Conservation (phyloP, 2,113 vertebrate species). For the Pelecanus crispus region DNA sequence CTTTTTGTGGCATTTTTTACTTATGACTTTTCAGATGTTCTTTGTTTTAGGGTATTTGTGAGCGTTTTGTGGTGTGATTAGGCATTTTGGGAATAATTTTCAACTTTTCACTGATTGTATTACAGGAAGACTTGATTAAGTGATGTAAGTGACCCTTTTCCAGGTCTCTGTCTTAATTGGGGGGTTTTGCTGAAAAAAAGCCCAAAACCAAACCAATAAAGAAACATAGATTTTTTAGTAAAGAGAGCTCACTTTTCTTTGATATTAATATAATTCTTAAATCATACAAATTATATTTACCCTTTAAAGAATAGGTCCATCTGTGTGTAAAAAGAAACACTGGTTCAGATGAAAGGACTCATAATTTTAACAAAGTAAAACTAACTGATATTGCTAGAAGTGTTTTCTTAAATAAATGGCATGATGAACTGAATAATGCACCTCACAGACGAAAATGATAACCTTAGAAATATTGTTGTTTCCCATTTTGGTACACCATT, state of each 20-base stretch:
- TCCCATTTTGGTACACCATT: not conserved
- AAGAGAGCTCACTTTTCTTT: not conserved
- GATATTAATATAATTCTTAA: not conserved
- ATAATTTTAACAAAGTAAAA: slow-evolving; percentile 19
- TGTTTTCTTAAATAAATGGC: slow-evolving; percentile 13
- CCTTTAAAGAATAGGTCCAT: slow-evolving; percentile 17
- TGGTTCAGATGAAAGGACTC: not conserved
- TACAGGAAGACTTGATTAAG: not conserved
- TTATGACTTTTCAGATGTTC: not conserved
- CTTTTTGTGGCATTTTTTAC: not conserved
- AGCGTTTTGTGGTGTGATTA: not conserved
- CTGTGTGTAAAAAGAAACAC: slow-evolving; percentile 17
- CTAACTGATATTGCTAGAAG: not conserved
- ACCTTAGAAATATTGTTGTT: not conserved
- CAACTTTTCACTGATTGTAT: not conserved
- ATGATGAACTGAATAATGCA: not conserved
- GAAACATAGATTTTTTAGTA: not conserved
- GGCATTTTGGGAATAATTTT: not conserved
- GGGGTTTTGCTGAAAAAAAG: not conserved
- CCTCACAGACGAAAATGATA: not conserved
- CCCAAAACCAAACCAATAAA: not conserved
- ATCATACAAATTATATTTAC: not conserved
- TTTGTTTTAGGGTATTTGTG: not conserved
- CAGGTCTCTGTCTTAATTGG: not conserved
- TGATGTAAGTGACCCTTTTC: not conserved